Conservation (phyloP, 1,140 invertebrate genomes). For the Thalassaphorura encarpata region DNA sequence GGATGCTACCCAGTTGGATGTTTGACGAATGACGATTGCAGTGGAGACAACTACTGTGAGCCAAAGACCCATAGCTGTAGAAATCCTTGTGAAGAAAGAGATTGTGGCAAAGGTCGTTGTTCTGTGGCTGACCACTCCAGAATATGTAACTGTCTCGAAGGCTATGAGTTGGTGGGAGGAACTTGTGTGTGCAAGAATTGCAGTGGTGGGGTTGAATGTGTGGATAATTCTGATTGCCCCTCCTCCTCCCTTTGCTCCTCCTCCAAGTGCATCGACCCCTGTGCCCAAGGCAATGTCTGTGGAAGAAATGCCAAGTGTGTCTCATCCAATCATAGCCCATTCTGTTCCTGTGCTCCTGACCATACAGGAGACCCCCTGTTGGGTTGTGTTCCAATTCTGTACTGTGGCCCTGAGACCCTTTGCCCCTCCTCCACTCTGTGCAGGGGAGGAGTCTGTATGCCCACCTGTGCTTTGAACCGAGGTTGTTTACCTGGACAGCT, state of each 20-base stretch:
- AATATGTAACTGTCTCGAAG: slow-evolving; percentile 60
- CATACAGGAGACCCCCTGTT: slow-evolving; percentile 69
- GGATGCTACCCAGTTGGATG: slow-evolving; percentile 65
- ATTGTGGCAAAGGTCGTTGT: slow-evolving; percentile 58
- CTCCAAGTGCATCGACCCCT: slow-evolving; percentile 69
- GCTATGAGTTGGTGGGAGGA: slow-evolving; percentile 48
- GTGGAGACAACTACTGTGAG: slow-evolving; percentile 62
- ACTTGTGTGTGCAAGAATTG: slow-evolving; percentile 70
- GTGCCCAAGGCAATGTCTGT: slow-evolving; percentile 65
- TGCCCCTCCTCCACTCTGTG: slow-evolving; percentile 71
- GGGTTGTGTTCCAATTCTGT: slow-evolving; percentile 66
- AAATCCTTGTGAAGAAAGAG: slow-evolving; percentile 61
- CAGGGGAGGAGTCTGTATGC: slow-evolving; percentile 64
- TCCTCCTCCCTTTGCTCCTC: slow-evolving; percentile 60
- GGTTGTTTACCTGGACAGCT: slow-evolving; percentile 71
- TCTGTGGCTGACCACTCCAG: slow-evolving; percentile 53
- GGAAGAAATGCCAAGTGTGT: slow-evolving; percentile 64
- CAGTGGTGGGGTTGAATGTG: slow-evolving; percentile 63
- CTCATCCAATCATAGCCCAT: slow-evolving; percentile 53
- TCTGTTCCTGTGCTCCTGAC: slow-evolving; percentile 47
- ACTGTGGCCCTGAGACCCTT: slow-evolving; percentile 55
- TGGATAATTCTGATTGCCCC: slow-evolving; percentile 63
- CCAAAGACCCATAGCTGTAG: slow-evolving; percentile 61
- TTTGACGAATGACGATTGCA: slow-evolving; percentile 60
- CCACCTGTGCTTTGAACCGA: slow-evolving; percentile 59